Conservation (phyloP, 2,797 vertebrate genomes). For the Sorex maritimensis region DNA sequence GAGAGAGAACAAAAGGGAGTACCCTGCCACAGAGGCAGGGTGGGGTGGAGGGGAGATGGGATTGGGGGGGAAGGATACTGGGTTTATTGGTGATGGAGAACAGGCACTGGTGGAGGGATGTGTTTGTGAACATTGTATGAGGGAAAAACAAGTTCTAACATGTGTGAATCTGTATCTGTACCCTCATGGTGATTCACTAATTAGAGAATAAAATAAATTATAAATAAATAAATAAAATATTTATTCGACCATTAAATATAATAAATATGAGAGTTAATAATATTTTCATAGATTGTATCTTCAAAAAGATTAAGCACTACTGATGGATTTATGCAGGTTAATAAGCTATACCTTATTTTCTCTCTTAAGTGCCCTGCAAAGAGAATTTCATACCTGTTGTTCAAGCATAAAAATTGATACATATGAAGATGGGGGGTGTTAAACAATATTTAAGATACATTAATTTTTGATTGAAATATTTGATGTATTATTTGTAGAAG, state of each 20-base stretch:
- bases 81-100: no score
- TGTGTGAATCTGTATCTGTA: no score
- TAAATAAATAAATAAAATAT: conserved; percentile 23
- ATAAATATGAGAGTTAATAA: conserved; percentile 12
- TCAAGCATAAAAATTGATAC: neutral
- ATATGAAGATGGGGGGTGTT: neutral
- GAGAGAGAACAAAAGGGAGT: no score
- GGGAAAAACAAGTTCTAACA: no score
- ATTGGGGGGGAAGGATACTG: no score
- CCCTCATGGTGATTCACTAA: no score
- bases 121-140: no score
- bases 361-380: neutral
- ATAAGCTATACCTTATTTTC: neutral
- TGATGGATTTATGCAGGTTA: neutral
- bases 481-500: neutral
- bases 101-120: no score
- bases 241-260: conserved; percentile 1
- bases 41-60: no score
- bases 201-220: neutral
- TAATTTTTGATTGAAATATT: conserved; percentile 12
- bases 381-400: neutral
- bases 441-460: neutral
- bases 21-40: no score
- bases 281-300: neutral
- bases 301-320: neutral